Evolutionary conservation across 92 coral and sea anemone genomes (phyloP).

Genomic region (Palythoa caribaeorum): DNA sequence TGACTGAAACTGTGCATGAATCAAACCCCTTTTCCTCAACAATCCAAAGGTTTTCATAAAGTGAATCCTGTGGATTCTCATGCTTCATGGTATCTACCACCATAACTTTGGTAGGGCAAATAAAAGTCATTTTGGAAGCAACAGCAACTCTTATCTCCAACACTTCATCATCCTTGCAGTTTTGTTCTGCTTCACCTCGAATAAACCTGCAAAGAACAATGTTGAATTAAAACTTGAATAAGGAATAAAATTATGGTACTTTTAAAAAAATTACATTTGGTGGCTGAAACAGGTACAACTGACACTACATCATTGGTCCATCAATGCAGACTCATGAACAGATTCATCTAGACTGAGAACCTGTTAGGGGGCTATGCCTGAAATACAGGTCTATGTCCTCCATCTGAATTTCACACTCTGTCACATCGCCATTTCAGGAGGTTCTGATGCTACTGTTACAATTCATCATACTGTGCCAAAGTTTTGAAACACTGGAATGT

Average conservation of each 20-base stretch:
- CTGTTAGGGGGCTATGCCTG: no score
- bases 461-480: no score
- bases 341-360: no score
- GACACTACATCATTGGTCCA: no score
- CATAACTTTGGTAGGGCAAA: constrained; percentile 24
- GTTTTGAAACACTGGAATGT: no score
- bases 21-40: not conserved
- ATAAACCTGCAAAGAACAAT: not conserved
- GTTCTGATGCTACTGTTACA: no score
- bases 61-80: constrained; percentile 16
- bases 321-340: no score
- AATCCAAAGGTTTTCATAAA: constrained; percentile 38
- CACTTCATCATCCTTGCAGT: constrained; percentile 37
- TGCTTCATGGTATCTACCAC: constrained; percentile 1
- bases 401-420: no score
- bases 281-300: not conserved
- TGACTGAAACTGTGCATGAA: not conserved
- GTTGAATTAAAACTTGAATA: not conserved
- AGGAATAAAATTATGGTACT: no score
- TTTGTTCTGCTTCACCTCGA: not conserved
- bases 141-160: constrained; percentile 15
- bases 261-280: not conserved
- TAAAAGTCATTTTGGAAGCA: constrained; percentile 11
- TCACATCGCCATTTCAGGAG: no score
- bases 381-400: no score